Evolutionary conservation across 2,888 invertebrate genomes (phyloP).

Genomic region (Orchesella flavescens): DNA sequence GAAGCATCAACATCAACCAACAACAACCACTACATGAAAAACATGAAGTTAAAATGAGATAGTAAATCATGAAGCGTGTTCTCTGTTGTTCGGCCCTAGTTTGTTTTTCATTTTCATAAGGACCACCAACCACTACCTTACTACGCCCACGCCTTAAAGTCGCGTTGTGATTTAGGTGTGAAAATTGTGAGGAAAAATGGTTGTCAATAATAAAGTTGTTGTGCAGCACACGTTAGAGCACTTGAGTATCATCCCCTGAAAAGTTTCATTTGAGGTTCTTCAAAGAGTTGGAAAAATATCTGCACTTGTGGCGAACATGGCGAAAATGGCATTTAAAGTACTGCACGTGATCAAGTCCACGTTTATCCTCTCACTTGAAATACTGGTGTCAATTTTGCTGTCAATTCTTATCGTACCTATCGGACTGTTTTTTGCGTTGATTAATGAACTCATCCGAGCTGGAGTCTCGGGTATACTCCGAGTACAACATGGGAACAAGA

Average conservation of each 20-base stretch:
- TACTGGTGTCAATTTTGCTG: slow-evolving; percentile 61
- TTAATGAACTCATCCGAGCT: slow-evolving; percentile 64
- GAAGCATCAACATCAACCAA: too few relatives aligned
- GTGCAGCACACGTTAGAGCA: neutral
- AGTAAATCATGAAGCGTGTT: neutral
- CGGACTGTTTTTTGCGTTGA: slow-evolving; percentile 36
- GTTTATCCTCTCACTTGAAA: slow-evolving; percentile 44
- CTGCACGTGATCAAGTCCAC: slow-evolving; percentile 29
- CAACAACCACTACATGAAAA: too few relatives aligned
- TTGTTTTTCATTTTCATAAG: neutral
- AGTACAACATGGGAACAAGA: slow-evolving; percentile 24
- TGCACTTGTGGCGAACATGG: neutral
- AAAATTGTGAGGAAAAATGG: slow-evolving; percentile 27
- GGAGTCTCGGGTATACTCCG: slow-evolving; percentile 50
- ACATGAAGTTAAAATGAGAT: too few relatives aligned
- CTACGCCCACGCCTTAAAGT: neutral
- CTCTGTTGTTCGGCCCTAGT: neutral
- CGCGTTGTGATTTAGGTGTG: neutral
- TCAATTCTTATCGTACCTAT: slow-evolving; percentile 60
- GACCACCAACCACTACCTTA: too few relatives aligned
- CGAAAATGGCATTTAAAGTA: slow-evolving; percentile 38
- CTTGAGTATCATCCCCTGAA: neutral
- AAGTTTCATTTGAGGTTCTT: neutral
- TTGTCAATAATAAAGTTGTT: neutral
- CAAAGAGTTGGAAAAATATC: neutral